These are phyloP conservation scores for Caenorhabditis macrosperma DNA, from an alignment of 2,888 invertebrate species.

Conservation along the genomic window DNA sequence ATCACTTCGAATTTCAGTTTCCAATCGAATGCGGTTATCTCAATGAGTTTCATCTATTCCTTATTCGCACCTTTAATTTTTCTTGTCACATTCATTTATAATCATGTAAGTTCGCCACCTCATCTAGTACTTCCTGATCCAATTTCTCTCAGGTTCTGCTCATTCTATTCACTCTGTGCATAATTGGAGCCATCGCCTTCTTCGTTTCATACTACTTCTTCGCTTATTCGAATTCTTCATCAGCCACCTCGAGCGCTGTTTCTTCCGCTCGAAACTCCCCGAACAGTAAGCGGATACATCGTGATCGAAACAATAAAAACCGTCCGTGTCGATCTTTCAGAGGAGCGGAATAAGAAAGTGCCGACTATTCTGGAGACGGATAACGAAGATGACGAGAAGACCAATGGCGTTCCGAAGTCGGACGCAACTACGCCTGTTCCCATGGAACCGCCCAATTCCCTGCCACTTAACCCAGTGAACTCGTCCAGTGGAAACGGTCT, in stretches of 20 bases:
- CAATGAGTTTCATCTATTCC: slow-evolving; percentile 62
- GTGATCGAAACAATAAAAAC: too few species aligned
- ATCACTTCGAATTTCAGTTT: neutral
- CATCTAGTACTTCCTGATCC: neutral
- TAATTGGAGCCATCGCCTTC: slow-evolving; percentile 62
- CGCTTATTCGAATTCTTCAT: slow-evolving; percentile 46
- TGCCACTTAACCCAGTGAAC: slow-evolving; percentile 19
- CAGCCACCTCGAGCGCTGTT: slow-evolving; percentile 27
- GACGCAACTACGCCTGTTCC: slow-evolving; percentile 20
- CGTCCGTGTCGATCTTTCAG: slow-evolving; percentile 14
- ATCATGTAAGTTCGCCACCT: slow-evolving; percentile 58
- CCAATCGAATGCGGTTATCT: slow-evolving; percentile 53
- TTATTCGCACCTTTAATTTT: slow-evolving; percentile 63
- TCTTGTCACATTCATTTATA: slow-evolving; percentile 61
- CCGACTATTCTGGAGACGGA: slow-evolving; percentile 65
- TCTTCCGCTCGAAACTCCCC: slow-evolving; percentile 40
- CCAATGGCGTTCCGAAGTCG: neutral
- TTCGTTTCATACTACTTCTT: slow-evolving; percentile 69
- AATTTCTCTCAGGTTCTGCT: slow-evolving; percentile 56
- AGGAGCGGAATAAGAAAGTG: slow-evolving; percentile 59
- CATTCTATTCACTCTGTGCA: slow-evolving; percentile 55
- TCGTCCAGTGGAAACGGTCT: slow-evolving; percentile 16
- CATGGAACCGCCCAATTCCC: slow-evolving; percentile 27
- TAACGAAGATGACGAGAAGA: slow-evolving; percentile 52
- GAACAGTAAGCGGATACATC: slow-evolving; percentile 56